Evolutionary conservation across 2,113 vertebrate genomes (phyloP).

Genomic region (Echinops telfairi): DNA sequence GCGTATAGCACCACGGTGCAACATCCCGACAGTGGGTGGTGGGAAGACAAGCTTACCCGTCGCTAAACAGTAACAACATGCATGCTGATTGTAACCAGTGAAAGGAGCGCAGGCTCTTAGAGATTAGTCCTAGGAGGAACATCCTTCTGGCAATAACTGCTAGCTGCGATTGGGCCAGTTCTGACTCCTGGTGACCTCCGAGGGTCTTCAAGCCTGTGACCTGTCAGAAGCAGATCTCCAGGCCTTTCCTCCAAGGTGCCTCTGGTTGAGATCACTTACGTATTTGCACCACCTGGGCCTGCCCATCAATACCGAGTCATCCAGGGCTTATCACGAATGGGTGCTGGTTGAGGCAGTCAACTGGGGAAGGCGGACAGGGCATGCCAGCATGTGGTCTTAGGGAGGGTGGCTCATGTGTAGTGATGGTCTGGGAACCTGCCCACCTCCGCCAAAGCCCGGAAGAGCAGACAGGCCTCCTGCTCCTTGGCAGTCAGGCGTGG

Average conservation of each 20-base stretch:
- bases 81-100: not conserved
- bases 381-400: not conserved
- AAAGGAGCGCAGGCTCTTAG: no score
- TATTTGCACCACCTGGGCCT: no score
- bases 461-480: not conserved
- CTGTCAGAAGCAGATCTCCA: no score
- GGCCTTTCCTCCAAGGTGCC: no score
- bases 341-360: not conserved
- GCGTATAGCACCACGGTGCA: no score
- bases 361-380: not conserved
- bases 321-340: no score
- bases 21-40: not conserved
- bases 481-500: no score
- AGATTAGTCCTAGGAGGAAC: not conserved
- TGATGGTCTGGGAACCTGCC: not conserved
- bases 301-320: no score
- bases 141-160: not conserved
- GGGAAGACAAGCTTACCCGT: not conserved
- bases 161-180: not conserved
- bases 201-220: no score
- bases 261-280: no score
- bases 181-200: not conserved
- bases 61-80: not conserved
- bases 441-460: fast-evolving
- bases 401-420: not conserved